Evolutionary conservation across 2,888 invertebrate species (phyloP), one percentile per base, ranked within the genome.

Genomic region (Monopis laevigella): DNA sequence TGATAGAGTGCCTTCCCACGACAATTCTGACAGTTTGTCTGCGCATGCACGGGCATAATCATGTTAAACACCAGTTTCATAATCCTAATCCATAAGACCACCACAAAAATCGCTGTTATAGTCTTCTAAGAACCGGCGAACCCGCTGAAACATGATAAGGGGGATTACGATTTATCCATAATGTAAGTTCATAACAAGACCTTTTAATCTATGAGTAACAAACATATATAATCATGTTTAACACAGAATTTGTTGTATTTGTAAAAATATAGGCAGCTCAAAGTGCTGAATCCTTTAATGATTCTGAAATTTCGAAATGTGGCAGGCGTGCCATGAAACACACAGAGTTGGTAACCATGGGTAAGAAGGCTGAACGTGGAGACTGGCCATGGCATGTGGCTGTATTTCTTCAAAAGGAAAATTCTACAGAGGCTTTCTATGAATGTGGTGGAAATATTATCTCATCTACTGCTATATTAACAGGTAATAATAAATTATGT

Each of bases 311-410:
- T 12, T 51, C 48, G 1, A 51, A 70, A 0, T 78, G 78, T 39
- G 78, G 78, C 0, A 58, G 74, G 38, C 51, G 70, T 12, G 53
- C 67, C 0, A 46, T 75, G 16, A 53, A 59, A n/a, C 59, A 70
- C 42, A 61, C 70, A 2, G 78, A 77, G 45, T 43, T 77, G 45
- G 59, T 59, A 2, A 64, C 68, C 2, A 53, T 71, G 7, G 56
- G 64, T 27, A 65, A 72, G 0, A 63, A 68, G 19, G 61, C 75
- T 0, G 52, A 53, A 16, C 56, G 67, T 3, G 78, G 77, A 1
- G 78, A 78, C 47, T 78, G 75, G 75, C 78, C 78, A 0, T 78
- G 78, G 78, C 78, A 78, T 47, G 73, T 71, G 1, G 78, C 78
- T 12, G 51, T 78, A 2, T 47, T 71, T 13, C 46, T 69, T 16